Base-by-base conservation (phyloP, 2,797 vertebrate genomes). In the Centroberyx gerrardi region DNA sequence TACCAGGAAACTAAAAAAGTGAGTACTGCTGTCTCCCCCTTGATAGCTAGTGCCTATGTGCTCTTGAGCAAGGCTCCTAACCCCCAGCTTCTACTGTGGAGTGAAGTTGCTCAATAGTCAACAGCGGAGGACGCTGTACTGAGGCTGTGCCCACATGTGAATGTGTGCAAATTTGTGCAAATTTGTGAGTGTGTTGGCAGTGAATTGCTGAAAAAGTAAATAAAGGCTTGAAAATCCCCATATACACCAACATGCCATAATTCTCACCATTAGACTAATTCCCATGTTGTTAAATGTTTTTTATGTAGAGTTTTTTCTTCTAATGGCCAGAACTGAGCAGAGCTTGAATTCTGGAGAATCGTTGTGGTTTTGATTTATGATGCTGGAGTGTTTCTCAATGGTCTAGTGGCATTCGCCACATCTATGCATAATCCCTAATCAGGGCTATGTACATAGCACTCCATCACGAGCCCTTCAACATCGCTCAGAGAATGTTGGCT, bases 381-480 rank as follows among this genome's bases (percentile, higher is more conserved):
- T 59, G 52, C 70, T 74, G 62, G 65, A 82, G 76, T 80, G 81
- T 89, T 90, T 90, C 78, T 86, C 79, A 78, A 82, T 77, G 77
- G 76, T 76, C 52, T 84, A 80, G 87, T 2, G 83, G 84, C 74
- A 72, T 87, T 86, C 61, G 66, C 82, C 63, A 71, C 80, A 88
- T 89, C 81, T 79, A 85, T 80, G 67, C 53, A 51, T 89, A 81
- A 91, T 87, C 80, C 80, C 81, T 85, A 85, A 91, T 92, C 88
- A 91, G 82, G 72, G 77, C 78, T 81, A 85, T 86, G 67, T 80
- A 85, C 84, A 82, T 87, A 87, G 69, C 74, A 68, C 72, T 86
- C 80, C 81, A 85, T 90, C 88, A 92, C 83, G 70, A 79, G 71
- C 74, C 79, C 83, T 74, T 88, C 82, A 82, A 76, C 87, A 82